Evolutionary conservation across 2,113 vertebrate species (phyloP).

Genomic region (Donacobius atricapilla): DNA sequence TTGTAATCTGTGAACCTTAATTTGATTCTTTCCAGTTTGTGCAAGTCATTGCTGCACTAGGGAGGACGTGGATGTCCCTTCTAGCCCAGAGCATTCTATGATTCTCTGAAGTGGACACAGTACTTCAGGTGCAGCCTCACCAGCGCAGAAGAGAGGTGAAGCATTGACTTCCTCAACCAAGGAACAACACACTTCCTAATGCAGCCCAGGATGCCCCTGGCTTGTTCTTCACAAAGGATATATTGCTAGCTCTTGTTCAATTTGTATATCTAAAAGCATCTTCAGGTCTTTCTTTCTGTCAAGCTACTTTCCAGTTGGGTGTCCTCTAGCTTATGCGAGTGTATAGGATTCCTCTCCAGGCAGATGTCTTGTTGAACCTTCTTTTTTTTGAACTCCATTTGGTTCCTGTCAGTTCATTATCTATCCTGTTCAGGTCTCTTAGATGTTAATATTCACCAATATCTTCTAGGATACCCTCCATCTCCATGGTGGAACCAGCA

Average conservation of each 20-base stretch:
- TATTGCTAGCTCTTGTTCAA: background rate
- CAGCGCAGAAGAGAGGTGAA: background rate
- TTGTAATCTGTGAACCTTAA: background rate
- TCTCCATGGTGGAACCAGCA: background rate
- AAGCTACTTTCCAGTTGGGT: background rate
- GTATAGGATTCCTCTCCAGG: background rate
- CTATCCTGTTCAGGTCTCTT: background rate
- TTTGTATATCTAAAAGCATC: background rate
- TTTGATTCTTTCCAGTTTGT: background rate
- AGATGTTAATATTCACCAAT: background rate
- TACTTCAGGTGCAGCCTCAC: no score
- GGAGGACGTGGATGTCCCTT: background rate
- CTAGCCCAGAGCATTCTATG: background rate
- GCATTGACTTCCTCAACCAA: background rate
- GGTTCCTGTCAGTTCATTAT: background rate
- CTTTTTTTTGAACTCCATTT: background rate
- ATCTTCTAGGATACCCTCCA: background rate
- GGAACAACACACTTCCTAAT: background rate
- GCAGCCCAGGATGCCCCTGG: background rate
- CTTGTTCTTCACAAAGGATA: background rate
- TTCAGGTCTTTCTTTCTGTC: background rate
- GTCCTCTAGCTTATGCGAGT: background rate
- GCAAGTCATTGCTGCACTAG: background rate
- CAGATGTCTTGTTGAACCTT: background rate
- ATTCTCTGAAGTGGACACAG: background rate